Conservation (phyloP, 2,888 invertebrate genomes). For the Lobophora halterata region DNA sequence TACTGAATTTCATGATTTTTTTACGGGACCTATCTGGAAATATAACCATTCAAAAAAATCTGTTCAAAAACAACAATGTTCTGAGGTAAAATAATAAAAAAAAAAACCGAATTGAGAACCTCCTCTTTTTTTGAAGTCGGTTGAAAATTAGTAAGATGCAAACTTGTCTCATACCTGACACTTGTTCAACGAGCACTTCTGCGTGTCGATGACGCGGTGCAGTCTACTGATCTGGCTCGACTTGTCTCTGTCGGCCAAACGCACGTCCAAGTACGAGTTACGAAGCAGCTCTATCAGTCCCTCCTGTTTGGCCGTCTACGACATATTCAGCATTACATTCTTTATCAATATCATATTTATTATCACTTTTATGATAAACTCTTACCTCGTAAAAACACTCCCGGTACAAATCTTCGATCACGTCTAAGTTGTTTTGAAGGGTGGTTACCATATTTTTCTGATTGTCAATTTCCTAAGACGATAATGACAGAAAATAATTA, state of each 20-base stretch:
- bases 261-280: constrained; percentile 54
- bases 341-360: not conserved
- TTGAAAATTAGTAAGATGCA: not conserved
- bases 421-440: constrained; percentile 54
- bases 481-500: no score
- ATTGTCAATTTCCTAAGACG: constrained; percentile 47
- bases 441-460: constrained; percentile 49
- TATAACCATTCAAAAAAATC: not conserved
- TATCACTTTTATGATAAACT: not conserved
- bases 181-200: constrained; percentile 51
- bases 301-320: constrained; percentile 67
- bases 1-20: no score
- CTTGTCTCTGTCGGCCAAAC: constrained; percentile 52
- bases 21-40: no score
- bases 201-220: constrained; percentile 47
- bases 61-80: no score
- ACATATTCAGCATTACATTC: constrained; percentile 10
- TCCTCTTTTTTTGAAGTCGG: no score
- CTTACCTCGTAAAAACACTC: constrained; percentile 74
- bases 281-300: constrained; percentile 61
- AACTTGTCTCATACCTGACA: constrained; percentile 46
- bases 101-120: no score
- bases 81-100: no score
- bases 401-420: constrained; percentile 66
- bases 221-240: constrained; percentile 46